Percentiles rank a stretch among this genome's conserved stretches.
Evolutionary conservation across 2,113 vertebrate species (phyloP).

Genomic region (Clarias gariepinus): DNA sequence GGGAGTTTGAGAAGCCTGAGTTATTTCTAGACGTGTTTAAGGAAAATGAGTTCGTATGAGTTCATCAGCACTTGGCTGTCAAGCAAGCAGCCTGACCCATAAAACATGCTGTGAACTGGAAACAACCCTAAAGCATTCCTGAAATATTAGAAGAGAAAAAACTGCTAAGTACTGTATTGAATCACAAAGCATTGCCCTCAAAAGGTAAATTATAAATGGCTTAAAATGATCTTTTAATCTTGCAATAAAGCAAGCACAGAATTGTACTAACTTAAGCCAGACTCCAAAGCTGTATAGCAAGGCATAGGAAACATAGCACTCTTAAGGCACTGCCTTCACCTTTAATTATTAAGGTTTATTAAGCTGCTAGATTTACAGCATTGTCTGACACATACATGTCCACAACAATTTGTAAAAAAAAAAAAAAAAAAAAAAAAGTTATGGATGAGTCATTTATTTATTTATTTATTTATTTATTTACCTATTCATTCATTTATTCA

Average conservation of each 20-base stretch:
- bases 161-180: not conserved
- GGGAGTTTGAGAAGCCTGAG: not conserved
- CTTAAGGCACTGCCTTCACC: not conserved
- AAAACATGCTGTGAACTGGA: slow-evolving; percentile 28
- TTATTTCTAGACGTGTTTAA: slow-evolving; percentile 25
- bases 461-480: no score
- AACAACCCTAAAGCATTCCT: slow-evolving; percentile 22
- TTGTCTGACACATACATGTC: not conserved
- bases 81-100: slow-evolving; percentile 8
- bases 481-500: no score
- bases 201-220: slow-evolving; percentile 8
- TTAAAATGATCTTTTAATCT: not conserved
- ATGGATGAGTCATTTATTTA: not conserved
- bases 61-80: slow-evolving; percentile 17
- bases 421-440: not conserved
- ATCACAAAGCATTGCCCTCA: not conserved
- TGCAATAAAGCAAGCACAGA: not conserved
- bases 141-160: not conserved
- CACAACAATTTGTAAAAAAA: not conserved
- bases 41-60: slow-evolving; percentile 25
- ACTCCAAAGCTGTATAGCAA: not conserved
- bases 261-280: not conserved
- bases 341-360: not conserved
- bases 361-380: not conserved
- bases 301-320: not conserved